These are phyloP conservation scores for Petaurus breviceps DNA, from an alignment of 2,113 vertebrate species.

Conservation along the genomic window DNA sequence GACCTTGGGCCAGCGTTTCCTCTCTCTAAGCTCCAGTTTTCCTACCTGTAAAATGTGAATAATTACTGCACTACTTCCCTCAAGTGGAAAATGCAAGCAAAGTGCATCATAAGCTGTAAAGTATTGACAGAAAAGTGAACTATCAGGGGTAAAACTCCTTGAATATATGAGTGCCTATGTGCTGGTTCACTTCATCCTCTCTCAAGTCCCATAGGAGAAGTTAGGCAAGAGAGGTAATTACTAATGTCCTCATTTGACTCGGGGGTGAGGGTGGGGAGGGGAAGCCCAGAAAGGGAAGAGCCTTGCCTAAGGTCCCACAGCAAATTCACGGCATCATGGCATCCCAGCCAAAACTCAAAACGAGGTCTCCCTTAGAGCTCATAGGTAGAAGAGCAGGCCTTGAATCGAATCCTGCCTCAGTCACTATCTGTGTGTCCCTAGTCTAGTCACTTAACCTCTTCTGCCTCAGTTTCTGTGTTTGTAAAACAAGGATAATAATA, in stretches of 20 bases:
- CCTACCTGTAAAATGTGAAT: background rate
- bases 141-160: background rate
- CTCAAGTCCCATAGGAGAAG: background rate
- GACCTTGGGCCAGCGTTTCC: background rate
- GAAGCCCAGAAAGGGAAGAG: background rate
- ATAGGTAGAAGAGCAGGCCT: background rate
- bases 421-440: background rate
- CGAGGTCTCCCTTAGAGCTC: background rate
- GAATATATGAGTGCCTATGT: background rate
- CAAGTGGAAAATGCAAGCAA: background rate
- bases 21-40: background rate
- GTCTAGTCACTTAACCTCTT: background rate
- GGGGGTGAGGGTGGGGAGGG: background rate
- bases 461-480: background rate
- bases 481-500: background rate
- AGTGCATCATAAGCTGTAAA: background rate
- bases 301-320: background rate
- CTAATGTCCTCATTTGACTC: background rate
- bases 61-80: background rate
- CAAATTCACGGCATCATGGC: background rate
- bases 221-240: background rate
- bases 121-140: background rate
- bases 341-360: background rate
- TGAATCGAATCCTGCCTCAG: background rate
- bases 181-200: background rate